Conservation (phyloP, 2,797 vertebrate species). For the Sardinella longiceps region DNA sequence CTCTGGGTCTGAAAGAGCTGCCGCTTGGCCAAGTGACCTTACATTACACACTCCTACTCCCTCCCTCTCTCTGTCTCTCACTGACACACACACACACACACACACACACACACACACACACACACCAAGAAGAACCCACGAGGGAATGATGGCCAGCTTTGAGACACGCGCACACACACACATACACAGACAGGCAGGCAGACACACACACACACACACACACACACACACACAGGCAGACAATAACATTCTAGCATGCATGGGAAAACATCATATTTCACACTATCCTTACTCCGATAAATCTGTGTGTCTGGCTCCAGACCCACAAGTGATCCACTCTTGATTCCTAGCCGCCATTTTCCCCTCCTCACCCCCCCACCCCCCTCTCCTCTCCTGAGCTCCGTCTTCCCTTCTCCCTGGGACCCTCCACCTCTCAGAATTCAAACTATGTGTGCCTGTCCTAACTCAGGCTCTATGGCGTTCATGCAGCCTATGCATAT, state of each 20-base stretch:
- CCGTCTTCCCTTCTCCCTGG: too few relatives aligned
- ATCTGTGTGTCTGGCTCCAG: neutral
- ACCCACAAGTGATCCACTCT: neutral
- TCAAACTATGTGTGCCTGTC: neutral
- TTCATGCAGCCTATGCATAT: neutral
- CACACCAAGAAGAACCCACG: too few relatives aligned
- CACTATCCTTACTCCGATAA: neutral
- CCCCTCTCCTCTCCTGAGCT: too few relatives aligned
- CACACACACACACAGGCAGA: neutral
- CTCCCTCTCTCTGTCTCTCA: too few relatives aligned
- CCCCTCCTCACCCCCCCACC: neutral
- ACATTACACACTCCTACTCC: too few relatives aligned
- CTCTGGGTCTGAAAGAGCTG: neutral
- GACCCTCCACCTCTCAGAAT: neutral
- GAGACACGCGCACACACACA: neutral
- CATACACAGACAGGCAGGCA: too few relatives aligned
- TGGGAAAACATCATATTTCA: conserved; percentile 6
- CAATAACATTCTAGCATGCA: neutral
- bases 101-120: too few relatives aligned
- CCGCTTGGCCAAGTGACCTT: neutral
- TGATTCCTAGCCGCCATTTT: neutral
- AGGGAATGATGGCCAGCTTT: neutral
- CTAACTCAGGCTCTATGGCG: neutral
- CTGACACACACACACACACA: too few relatives aligned
- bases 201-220: neutral